These are phyloP conservation scores for Aeoliscus strigatus DNA, from an alignment of 2,797 vertebrate genomes.

Conservation along the genomic window DNA sequence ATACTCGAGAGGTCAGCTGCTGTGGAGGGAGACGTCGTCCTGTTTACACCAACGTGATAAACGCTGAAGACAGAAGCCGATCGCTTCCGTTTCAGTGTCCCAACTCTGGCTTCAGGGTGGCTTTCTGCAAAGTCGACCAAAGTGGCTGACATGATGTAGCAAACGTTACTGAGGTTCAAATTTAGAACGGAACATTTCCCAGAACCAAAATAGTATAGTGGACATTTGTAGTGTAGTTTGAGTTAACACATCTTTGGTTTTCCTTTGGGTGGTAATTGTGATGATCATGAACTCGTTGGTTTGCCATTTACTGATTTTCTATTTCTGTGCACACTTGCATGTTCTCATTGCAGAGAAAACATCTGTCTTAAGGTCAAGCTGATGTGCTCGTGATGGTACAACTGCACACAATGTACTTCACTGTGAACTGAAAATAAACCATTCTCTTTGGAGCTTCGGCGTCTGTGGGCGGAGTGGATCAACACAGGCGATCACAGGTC, in stretches of 20 bases:
- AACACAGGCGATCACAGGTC: too few species aligned
- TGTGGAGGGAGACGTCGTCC: constrained; percentile 7
- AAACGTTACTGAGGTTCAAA: too few species aligned
- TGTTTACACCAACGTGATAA: constrained; percentile 21
- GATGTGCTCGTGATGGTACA: constrained; percentile 61
- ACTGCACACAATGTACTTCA: constrained; percentile 71
- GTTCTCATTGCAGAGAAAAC: constrained; percentile 56
- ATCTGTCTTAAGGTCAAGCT: constrained; percentile 56
- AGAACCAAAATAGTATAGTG: too few species aligned
- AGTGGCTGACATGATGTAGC: too few species aligned
- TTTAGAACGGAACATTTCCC: too few species aligned
- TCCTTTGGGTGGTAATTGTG: constrained; percentile 35
- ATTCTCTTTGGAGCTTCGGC: constrained; percentile 58
- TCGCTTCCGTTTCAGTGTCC: too few species aligned
- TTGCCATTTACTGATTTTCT: constrained; percentile 26
- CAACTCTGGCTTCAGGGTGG: too few species aligned
- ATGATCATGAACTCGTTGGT: constrained; percentile 24
- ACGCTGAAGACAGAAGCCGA: too few species aligned
- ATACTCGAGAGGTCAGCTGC: constrained; percentile 20
- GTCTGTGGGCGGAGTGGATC: too few species aligned
- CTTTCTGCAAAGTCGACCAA: too few species aligned
- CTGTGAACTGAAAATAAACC: constrained; percentile 76
- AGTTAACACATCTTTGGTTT: too few species aligned
- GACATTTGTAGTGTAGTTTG: too few species aligned
- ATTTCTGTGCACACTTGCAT: constrained; percentile 65